Conservation (phyloP, 2,888 invertebrate species). For the Endotricha flammealis region DNA sequence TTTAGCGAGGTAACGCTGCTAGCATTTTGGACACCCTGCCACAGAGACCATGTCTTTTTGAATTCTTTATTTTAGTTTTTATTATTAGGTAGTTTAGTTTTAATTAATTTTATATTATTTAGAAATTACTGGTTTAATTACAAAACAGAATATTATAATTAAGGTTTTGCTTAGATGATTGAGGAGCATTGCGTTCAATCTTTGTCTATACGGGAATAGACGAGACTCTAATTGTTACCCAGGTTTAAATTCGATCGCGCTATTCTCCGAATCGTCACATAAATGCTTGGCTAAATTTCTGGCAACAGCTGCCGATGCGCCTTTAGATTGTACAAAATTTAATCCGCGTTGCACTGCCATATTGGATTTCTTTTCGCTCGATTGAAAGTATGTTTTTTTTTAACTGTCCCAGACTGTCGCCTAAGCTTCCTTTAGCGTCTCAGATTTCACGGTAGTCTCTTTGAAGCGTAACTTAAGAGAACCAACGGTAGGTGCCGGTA, state of each 20-base stretch:
- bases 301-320: constrained; percentile 66
- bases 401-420: constrained; percentile 64
- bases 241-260: constrained; percentile 38
- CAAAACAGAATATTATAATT: too few relatives aligned
- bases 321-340: constrained; percentile 71
- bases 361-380: constrained; percentile 72
- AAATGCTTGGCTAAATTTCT: constrained; percentile 55
- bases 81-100: too few relatives aligned
- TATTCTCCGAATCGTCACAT: constrained; percentile 46
- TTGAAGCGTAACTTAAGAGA: constrained; percentile 55
- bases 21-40: too few relatives aligned
- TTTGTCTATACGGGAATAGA: too few relatives aligned
- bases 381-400: constrained; percentile 65
- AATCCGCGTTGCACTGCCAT: constrained; percentile 64
- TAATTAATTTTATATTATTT: too few relatives aligned
- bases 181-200: too few relatives aligned
- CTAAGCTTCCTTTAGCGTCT: constrained; percentile 64
- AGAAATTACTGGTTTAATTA: too few relatives aligned
- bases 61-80: too few relatives aligned
- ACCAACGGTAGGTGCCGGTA: constrained; percentile 45
- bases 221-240: constrained; percentile 30
- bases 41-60: too few relatives aligned
- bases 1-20: too few relatives aligned
- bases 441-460: constrained; percentile 72
- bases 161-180: too few relatives aligned